Base-by-base conservation (phyloP, 2,888 invertebrate species). In the Scelioninae gen. 1 region DNA sequence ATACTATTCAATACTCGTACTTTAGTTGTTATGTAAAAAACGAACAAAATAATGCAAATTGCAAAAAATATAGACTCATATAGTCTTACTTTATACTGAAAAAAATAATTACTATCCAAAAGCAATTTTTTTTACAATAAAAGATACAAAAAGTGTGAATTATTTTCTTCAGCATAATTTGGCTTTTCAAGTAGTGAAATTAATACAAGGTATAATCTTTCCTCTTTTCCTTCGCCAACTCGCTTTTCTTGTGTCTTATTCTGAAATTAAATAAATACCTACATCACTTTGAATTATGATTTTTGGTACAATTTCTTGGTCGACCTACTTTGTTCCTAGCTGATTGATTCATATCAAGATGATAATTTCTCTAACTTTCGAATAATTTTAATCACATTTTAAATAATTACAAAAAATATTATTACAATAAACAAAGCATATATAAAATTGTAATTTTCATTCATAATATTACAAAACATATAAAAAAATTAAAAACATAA, bases 291-390 rank as follows among this genome's bases (percentile, higher is more conserved):
- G 62, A 74, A 69, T 74, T 75, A 75, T 68, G 75, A 75, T 80
- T 80, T 80, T 80, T 80, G 80, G 80, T 80, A 80, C 80, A 80
- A 80, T 80, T 80, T 80, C 80, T 80, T 75, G 69, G 69, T 75
- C 47, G 63, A 69, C 75, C 68, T 80, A 60, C 40, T 68, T 74
- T 68, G 49, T 53, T 63, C 58, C 72, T 53, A 65, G 65, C 71
- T 65, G 58, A 32, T 51, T 68, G 3, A 13, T 62, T 71, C 31
- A 29, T 49, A 0, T 29, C 29, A 29, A 13, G 29, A 16, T 58
- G 47, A 8, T 49, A 38, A 29, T 49, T 53, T 66, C 16, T 11
- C 9, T 23, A 3, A 34, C 7, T n/a, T n/a, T 23, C 23, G 23
- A 23, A 23, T 23, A 23, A 2, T 23, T 23, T 23, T 2, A 23